These are phyloP conservation scores for Triplophysa tibetana DNA, from an alignment of 2,113 vertebrate genomes.

Conservation along the genomic window DNA sequence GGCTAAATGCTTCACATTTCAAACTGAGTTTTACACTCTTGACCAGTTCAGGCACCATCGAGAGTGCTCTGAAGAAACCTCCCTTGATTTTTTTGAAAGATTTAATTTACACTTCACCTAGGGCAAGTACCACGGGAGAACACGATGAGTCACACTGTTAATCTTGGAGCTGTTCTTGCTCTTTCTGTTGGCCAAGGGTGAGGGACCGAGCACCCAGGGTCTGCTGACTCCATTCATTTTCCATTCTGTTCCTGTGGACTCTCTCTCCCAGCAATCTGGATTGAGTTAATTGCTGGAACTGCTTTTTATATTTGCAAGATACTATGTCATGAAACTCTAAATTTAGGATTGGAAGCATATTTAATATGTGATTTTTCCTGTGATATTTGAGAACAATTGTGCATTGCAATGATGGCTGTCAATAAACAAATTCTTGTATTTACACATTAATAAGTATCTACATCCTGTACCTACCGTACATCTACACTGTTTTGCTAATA, in stretches of 20 bases:
- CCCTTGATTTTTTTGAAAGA: conserved; percentile 29
- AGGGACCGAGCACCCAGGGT: conserved; percentile 27
- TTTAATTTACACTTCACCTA: conserved; percentile 53
- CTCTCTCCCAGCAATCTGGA: conserved; percentile 30
- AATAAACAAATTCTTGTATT: too few relatives aligned
- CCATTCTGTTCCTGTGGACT: conserved; percentile 4
- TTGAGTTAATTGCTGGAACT: conserved; percentile 39
- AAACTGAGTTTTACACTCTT: neutral
- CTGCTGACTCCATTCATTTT: conserved; percentile 32
- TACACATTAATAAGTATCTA: too few relatives aligned
- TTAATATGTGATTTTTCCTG: conserved; percentile 1
- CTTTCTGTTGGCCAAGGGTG: conserved; percentile 20
- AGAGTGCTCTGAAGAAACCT: conserved; percentile 13
- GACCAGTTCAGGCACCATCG: neutral
- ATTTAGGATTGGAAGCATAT: conserved; percentile 17
- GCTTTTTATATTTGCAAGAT: conserved; percentile 28
- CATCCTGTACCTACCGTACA: too few relatives aligned
- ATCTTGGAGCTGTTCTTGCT: conserved; percentile 45
- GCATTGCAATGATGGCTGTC: too few relatives aligned
- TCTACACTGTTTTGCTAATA: too few relatives aligned
- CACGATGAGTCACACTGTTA: conserved; percentile 50
- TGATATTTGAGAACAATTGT: neutral
- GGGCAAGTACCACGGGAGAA: conserved; percentile 29
- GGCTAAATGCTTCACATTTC: conserved; percentile 14
- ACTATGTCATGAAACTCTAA: conserved; percentile 17